phyloP scores from a whole-genome alignment of 30 jellyfish, hydroid and myxozoan genomes.

The Chironex yamaguchii region DNA sequence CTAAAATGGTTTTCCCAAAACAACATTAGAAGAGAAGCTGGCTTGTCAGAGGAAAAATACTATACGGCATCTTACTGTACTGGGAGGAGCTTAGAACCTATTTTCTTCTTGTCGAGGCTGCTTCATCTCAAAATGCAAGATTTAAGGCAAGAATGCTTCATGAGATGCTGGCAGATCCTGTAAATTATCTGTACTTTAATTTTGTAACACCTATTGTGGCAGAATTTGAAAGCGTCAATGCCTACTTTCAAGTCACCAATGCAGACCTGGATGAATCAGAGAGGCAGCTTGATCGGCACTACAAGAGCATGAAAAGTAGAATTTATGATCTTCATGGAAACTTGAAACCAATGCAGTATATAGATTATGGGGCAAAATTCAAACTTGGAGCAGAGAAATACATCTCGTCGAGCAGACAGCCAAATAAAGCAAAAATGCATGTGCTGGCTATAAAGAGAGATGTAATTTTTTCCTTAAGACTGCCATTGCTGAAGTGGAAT shows the following conservation, averaged over 20 bases:
- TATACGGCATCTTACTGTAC: slow-evolving; percentile 41
- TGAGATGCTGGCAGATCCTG: slow-evolving; percentile 59
- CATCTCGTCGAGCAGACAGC: background rate
- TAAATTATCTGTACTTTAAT: slow-evolving; percentile 42
- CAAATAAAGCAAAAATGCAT: background rate
- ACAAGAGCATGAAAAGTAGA: slow-evolving; percentile 52
- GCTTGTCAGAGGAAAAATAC: slow-evolving; percentile 76
- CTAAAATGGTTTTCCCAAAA: slow-evolving; percentile 72
- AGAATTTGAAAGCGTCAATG: slow-evolving; percentile 72
- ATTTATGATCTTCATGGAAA: slow-evolving; percentile 42
- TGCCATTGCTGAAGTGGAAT: slow-evolving; percentile 19
- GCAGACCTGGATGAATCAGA: slow-evolving; percentile 64
- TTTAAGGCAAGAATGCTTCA: slow-evolving; percentile 59
- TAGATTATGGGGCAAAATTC: slow-evolving; percentile 73
- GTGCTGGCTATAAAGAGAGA: background rate
- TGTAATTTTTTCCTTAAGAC: slow-evolving; percentile 8
- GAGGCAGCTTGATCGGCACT: slow-evolving; percentile 27
- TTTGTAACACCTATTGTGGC: slow-evolving; percentile 58
- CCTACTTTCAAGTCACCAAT: slow-evolving; percentile 67
- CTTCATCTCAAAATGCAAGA: slow-evolving; percentile 14
- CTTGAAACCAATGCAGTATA: background rate
- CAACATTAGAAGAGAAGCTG: slow-evolving; percentile 73
- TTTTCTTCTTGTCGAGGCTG: slow-evolving; percentile 56
- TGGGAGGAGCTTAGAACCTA: slow-evolving; percentile 81
- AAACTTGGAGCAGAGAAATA: slow-evolving; percentile 21